Conservation (phyloP, 2,113 vertebrate species). For the Vulpes vulpes region DNA sequence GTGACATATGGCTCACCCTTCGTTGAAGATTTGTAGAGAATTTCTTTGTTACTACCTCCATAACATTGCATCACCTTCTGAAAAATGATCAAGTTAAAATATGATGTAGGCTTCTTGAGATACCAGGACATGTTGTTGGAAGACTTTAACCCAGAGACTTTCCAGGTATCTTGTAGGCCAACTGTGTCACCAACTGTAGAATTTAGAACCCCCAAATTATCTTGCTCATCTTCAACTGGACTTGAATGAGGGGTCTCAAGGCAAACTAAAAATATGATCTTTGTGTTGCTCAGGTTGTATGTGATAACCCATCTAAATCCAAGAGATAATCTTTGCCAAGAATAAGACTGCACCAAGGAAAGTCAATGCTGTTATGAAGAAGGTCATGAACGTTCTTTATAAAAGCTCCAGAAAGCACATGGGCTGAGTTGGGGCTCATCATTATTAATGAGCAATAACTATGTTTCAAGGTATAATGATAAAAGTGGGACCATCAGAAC, state of each 20-base stretch:
- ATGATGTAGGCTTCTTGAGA: neutral
- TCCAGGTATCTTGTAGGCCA: neutral
- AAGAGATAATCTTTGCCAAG: neutral
- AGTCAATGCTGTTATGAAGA: neutral
- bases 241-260: neutral
- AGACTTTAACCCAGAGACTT: neutral
- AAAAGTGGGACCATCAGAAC: neutral
- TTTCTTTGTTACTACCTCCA: neutral
- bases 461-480: neutral
- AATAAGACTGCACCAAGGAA: neutral
- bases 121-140: neutral
- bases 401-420: neutral
- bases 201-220: neutral
- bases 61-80: neutral
- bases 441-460: neutral
- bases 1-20: neutral
- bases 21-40: neutral
- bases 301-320: neutral
- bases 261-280: neutral
- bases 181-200: neutral
- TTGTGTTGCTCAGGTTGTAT: neutral
- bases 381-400: neutral
- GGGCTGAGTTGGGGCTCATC: too few relatives aligned
- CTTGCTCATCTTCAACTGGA: neutral
- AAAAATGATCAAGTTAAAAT: neutral